phyloP scores from a whole-genome alignment of 2,113 vertebrate genomes.

The Narcine bancroftii region DNA sequence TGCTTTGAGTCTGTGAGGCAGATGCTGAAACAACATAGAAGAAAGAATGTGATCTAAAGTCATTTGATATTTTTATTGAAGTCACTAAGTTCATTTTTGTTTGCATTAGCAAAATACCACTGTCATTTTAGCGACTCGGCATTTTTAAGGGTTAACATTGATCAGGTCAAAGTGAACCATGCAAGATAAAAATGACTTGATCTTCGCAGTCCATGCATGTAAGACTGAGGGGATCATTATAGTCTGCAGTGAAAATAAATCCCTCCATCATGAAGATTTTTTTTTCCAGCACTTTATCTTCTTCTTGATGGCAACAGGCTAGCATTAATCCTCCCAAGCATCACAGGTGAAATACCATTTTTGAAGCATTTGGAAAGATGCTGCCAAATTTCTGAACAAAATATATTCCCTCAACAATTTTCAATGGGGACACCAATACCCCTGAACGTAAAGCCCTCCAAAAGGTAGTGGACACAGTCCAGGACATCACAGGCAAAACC shows the following conservation, averaged over 20 bases:
- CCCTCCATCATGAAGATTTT: neutral
- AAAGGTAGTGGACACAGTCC: too few relatives aligned
- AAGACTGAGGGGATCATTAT: constrained; percentile 25
- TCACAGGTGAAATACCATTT: constrained; percentile 1
- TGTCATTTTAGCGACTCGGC: neutral
- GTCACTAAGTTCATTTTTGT: neutral
- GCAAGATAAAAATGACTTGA: neutral
- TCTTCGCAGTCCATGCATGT: neutral
- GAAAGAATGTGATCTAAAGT: neutral
- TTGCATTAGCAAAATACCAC: neutral
- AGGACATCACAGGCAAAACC: too few relatives aligned
- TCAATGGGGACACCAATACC: too few relatives aligned
- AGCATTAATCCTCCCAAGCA: constrained; percentile 22
- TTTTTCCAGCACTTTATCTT: constrained; percentile 12
- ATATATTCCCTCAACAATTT: constrained; percentile 20
- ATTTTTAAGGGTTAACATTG: neutral
- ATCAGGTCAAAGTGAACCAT: constrained; percentile 21
- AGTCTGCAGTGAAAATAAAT: constrained; percentile 29
- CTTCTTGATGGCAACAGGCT: neutral
- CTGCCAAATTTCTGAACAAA: constrained; percentile 23
- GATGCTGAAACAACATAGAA: neutral
- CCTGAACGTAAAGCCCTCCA: too few relatives aligned
- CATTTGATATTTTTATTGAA: neutral
- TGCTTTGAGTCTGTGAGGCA: neutral
- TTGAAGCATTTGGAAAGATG: neutral